Evolutionary conservation across 2,113 vertebrate species (phyloP), one percentile per base, ranked within the genome.

Genomic region (Chloropsis hardwickii): DNA sequence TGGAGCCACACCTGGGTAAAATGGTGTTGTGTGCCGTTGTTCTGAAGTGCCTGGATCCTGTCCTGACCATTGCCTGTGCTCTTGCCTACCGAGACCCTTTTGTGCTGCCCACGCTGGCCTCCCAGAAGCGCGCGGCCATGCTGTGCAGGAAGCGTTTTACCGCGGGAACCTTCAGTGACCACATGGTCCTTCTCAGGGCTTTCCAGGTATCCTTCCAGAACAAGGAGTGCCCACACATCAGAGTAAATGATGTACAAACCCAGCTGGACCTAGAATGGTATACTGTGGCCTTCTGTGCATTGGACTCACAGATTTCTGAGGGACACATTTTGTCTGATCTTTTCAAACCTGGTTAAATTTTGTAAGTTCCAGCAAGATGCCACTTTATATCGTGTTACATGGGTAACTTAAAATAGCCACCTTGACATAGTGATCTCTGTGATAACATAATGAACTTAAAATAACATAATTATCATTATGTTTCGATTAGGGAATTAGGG

Each of bases 1-100:
- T 99, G 61, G 99, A 99, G 82, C 99, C 99, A 22, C 99, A 99
- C 96, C 98, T 99, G 65, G 99, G 99, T 51, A 99, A 99, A 98
- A 99, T 99, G 99, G 99, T 99, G 89, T 82, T 99, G 42, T 99
- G 98, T 11, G 98, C 98, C 8, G 98, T 99, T 62, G 98, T 99
- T 73, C 93, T 99, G 39, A 99, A 99, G 97, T 99, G 99, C 95
- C 97, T 99, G 96, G 99, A 99, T 96, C 99, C 99, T 66, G 98
- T 99, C 91, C 98, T 99, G 14, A 99, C 99, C 53, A 99, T 99
- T 29, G 99, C 98, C 27, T 99, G 99, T 82, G 99, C 98, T 3
- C 97, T 99, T 79, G 99, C 99, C 19, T 99, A 99, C 91, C 98
- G 98, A 10, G 99, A 99, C 82, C 99, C 99, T 23, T 99, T 99